Base-by-base conservation (phyloP, 2,113 vertebrate genomes). In the Dipodomys ordii region DNA sequence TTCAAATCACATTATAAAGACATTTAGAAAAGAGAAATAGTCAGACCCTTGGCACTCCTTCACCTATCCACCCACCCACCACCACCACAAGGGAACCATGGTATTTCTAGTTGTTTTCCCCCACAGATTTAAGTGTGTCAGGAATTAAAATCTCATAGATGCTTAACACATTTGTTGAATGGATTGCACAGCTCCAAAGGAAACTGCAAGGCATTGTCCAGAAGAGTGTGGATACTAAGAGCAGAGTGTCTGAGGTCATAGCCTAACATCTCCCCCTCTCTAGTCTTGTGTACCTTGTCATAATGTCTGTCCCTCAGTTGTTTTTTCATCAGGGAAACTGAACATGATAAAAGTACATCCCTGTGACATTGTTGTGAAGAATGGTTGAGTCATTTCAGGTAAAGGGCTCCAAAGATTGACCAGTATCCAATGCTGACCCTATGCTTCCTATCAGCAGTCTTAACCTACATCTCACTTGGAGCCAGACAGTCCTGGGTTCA, bases 341-440 rank as follows among this genome's bases (percentile, higher is more conserved):
- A 35, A 35, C 25, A 7, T 18, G 53, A 72, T 28, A 35, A 64
- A 27, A 39, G 13, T 18, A 0, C 0, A 12, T 7, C 20, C 46
- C 20, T 15, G 6, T 2, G 67, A 35, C 19, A 71, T 19, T 22
- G 18, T 2, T 30, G 3, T 18, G 12, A 79, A 60, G 15, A 30
- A 1, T 18, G n/a, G 6, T 7, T 71, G 46, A 20, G 1, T 71
- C 28, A 6, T 39, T 71, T 19, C 3, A 62, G 27, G 22, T 39
- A 27, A 64, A 32, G 7, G 3, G 16, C 62, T 91, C 28, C 62
- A 53, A 30, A 77, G 46, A 15, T 3, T 15, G 3, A 7, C 32
- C 0, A 2, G 25, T 19, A 27, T 22, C 32, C 44, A 77, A 23
- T 23, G 6, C 4, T 6, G 0, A 19, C 19, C 15, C 6, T 6